Conservation (phyloP, 1,140 invertebrate species). For the Aethina tumida region DNA sequence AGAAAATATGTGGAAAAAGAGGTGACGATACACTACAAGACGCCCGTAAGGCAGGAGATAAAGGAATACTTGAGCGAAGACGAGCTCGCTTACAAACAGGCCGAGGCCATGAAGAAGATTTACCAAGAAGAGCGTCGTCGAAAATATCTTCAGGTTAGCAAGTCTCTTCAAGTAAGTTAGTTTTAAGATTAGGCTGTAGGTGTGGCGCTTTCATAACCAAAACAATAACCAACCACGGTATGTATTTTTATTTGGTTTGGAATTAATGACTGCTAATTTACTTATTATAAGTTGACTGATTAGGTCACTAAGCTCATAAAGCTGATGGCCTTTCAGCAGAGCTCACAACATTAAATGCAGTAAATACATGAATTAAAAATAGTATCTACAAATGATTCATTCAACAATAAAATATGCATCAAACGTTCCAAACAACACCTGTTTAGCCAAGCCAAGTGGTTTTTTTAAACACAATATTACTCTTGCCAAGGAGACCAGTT, state of each 20-base stretch:
- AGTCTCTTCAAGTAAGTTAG: conserved; percentile 26
- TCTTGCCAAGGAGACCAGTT: no score
- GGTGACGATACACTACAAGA: conserved; percentile 87
- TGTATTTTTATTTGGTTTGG: background rate
- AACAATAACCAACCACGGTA: conserved; percentile 1
- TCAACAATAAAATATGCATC: no score
- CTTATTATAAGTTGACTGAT: no score
- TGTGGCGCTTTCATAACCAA: conserved; percentile 3
- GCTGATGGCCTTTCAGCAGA: no score
- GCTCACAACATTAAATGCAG: no score
- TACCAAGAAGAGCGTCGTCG: conserved; percentile 79
- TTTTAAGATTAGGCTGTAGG: conserved; percentile 11
- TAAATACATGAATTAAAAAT: no score
- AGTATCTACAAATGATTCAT: no score
- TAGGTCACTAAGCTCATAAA: no score
- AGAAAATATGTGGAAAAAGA: conserved; percentile 81
- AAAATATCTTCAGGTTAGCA: conserved; percentile 68
- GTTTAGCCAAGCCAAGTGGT: no score
- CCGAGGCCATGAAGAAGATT: conserved; percentile 79
- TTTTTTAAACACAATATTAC: no score
- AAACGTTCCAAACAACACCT: no score
- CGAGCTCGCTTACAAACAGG: conserved; percentile 72
- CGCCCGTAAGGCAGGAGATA: conserved; percentile 72
- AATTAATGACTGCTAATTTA: no score
- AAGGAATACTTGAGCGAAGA: conserved; percentile 72